These are phyloP conservation scores for Cylloceria caligata DNA, from an alignment of 2,888 invertebrate species.

Conservation along the genomic window DNA sequence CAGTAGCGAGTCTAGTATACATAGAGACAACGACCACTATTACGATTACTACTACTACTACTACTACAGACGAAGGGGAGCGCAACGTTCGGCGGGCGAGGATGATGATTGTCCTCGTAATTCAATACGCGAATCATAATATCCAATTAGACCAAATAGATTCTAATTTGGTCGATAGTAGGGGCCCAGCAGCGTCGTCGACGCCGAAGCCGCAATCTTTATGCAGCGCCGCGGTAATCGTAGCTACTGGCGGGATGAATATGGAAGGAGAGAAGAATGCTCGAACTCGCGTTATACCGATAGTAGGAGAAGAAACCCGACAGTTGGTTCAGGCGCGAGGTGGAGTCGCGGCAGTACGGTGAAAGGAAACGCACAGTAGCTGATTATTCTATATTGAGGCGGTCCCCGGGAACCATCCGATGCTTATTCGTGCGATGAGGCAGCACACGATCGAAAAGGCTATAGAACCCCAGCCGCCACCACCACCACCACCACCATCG, in stretches of 20 bases:
- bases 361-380: constrained; percentile 73
- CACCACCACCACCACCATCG: constrained; percentile 14
- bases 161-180: constrained; percentile 80
- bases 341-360: constrained; percentile 26
- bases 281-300: constrained; percentile 48
- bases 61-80: neutral
- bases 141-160: constrained; percentile 81
- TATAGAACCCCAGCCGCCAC: neutral
- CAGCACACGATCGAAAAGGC: constrained; percentile 61
- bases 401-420: constrained; percentile 51
- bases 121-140: constrained; percentile 78
- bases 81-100: constrained; percentile 41
- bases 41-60: neutral
- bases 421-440: constrained; percentile 39
- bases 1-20: neutral
- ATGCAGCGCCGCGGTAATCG: constrained; percentile 73
- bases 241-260: constrained; percentile 69
- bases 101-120: constrained; percentile 75
- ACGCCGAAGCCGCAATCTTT: constrained; percentile 74
- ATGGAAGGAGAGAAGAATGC: constrained; percentile 69
- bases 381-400: constrained; percentile 78
- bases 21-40: neutral
- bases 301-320: constrained; percentile 34
- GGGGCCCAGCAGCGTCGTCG: constrained; percentile 28
- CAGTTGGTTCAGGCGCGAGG: constrained; percentile 25